A percentile compares a stretch with the other conserved stretches of the same genome.
Evolutionary conservation across 2,797 vertebrate species (phyloP).

Genomic region (Fringilla coelebs): DNA sequence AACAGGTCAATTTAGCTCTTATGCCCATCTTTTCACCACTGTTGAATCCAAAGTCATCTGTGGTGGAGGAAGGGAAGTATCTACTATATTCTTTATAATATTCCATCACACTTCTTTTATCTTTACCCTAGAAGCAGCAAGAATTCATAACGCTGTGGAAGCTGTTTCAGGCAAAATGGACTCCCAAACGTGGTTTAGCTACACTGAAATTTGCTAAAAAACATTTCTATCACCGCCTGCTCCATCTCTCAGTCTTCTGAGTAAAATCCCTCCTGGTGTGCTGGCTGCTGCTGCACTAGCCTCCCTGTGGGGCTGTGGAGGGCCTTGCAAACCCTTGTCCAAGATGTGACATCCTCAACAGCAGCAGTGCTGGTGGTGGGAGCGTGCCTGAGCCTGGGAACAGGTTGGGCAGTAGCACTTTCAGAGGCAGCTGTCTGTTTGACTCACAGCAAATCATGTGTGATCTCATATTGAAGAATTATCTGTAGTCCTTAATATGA

Average conservation of each 20-base stretch:
- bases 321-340: rapidly evolving
- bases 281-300: neutral
- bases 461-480: neutral
- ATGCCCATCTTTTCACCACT: neutral
- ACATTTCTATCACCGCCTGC: neutral
- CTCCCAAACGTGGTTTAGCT: neutral
- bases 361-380: neutral
- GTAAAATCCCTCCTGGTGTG: neutral
- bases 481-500: neutral
- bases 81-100: neutral
- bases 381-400: neutral
- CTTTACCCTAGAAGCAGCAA: neutral
- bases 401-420: neutral
- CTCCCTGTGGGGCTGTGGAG: neutral
- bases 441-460: neutral
- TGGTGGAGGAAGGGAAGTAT: neutral
- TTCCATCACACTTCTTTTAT: neutral
- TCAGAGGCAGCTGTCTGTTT: neutral
- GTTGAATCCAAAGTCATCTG: neutral
- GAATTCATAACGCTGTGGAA: neutral
- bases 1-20: neutral
- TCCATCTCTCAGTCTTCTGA: neutral
- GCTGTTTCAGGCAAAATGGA: neutral
- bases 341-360: neutral
- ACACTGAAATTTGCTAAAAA: neutral